Conservation (phyloP, 2,888 invertebrate species). For the Cyaniris semiargus region DNA sequence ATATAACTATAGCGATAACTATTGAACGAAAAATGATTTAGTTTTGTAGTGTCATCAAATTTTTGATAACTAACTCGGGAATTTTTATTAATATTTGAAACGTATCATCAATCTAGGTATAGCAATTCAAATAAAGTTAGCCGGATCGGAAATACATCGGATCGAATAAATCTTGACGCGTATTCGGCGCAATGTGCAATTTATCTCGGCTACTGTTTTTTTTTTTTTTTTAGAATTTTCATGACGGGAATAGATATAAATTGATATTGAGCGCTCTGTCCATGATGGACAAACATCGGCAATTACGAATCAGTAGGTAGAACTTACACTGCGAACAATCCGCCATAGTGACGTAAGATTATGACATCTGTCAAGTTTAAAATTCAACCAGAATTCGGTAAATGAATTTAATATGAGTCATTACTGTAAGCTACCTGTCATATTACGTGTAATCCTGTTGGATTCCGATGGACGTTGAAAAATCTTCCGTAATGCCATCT, state of each 20-base stretch:
- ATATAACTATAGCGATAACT: not conserved
- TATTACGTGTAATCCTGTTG: not conserved
- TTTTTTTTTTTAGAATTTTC: not conserved
- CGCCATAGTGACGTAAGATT: not conserved
- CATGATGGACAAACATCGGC: not conserved
- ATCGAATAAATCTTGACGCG: constrained; percentile 6
- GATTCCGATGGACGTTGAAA: not conserved
- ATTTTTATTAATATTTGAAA: not conserved
- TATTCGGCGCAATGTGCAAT: constrained; percentile 1
- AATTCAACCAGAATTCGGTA: not conserved
- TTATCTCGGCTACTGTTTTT: not conserved
- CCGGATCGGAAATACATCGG: constrained; percentile 4
- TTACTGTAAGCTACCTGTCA: not conserved
- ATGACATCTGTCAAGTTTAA: constrained; percentile 1
- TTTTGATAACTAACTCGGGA: not conserved
- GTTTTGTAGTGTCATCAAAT: not conserved
- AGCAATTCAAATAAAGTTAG: constrained; percentile 5
- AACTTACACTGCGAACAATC: too few relatives aligned
- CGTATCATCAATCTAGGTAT: constrained; percentile 1
- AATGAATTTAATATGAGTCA: not conserved
- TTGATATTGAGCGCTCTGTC: not conserved
- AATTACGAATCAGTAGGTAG: too few relatives aligned
- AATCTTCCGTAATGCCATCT: not conserved
- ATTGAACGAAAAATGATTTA: not conserved
- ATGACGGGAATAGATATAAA: not conserved